These are phyloP conservation scores for Agriotes lineatus DNA, from an alignment of 2,888 invertebrate genomes.

Conservation along the genomic window DNA sequence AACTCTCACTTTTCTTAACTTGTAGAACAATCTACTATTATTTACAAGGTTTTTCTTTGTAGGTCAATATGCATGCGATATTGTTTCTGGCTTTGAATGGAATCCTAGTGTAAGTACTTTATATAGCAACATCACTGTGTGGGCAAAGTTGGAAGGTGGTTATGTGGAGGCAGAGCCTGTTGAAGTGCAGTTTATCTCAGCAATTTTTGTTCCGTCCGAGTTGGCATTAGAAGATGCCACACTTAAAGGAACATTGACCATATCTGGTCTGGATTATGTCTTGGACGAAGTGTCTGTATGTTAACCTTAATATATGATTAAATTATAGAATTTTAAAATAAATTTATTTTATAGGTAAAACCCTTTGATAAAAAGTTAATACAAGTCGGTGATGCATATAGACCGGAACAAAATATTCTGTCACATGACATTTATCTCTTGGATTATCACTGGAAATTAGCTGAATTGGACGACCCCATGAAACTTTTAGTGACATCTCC, in stretches of 20 bases:
- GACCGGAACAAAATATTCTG: constrained; percentile 49
- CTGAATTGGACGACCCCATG: constrained; percentile 60
- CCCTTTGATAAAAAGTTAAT: constrained; percentile 61
- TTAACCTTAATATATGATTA: no score
- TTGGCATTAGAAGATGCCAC: constrained; percentile 46
- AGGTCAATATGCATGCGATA: constrained; percentile 63
- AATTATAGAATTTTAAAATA: no score
- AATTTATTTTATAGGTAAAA: constrained; percentile 53
- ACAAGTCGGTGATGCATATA: constrained; percentile 52
- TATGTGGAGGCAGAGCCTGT: constrained; percentile 55
- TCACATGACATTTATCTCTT: constrained; percentile 58
- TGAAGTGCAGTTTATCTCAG: constrained; percentile 61
- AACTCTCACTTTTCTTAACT: no score
- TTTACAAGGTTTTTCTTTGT: constrained; percentile 31
- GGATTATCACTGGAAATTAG: constrained; percentile 64
- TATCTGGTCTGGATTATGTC: constrained; percentile 71
- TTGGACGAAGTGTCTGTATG: constrained; percentile 69
- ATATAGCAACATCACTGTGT: constrained; percentile 59
- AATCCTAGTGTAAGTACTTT: constrained; percentile 56
- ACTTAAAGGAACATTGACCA: constrained; percentile 57
- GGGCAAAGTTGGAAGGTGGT: constrained; percentile 56
- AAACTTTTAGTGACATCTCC: constrained; percentile 58
- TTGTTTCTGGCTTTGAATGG: constrained; percentile 55
- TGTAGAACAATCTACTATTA: no score
- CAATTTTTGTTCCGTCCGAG: constrained; percentile 56